phyloP scores from a whole-genome alignment of 1,140 invertebrate species.

The Caenorhabditis remanei region DNA sequence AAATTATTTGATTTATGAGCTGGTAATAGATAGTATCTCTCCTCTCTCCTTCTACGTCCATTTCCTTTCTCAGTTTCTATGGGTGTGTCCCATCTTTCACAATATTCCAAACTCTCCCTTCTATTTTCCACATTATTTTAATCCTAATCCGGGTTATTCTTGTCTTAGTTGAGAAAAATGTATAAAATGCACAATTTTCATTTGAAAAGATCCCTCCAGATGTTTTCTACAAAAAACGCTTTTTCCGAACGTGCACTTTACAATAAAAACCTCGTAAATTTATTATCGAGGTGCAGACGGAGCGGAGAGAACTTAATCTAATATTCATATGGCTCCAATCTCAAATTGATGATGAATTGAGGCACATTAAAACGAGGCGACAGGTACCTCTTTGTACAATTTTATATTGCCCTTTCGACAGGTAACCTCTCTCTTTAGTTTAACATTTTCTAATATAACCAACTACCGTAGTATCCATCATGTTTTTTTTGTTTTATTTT shows the following conservation, averaged over 20 bases:
- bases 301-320: neutral
- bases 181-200: neutral
- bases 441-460: neutral
- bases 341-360: slow-evolving; percentile 1
- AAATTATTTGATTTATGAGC: slow-evolving; percentile 53
- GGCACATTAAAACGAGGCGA: neutral
- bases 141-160: no score
- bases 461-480: neutral
- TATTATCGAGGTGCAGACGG: slow-evolving; percentile 7
- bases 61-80: neutral
- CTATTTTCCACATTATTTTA: neutral
- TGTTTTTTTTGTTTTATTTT: neutral
- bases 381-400: neutral
- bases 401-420: neutral
- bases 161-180: no score
- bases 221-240: neutral
- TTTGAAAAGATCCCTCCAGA: neutral
- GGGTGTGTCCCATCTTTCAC: slow-evolving; percentile 29
- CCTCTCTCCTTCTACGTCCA: neutral
- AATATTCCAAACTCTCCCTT: slow-evolving; percentile 28
- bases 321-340: slow-evolving; percentile 30
- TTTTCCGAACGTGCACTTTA: slow-evolving; percentile 23
- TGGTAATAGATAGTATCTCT: slow-evolving; percentile 36
- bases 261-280: slow-evolving; percentile 1
- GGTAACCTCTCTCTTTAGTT: neutral